These are phyloP conservation scores for Elachura formosa DNA, from an alignment of 2,113 vertebrate species.

Conservation along the genomic window DNA sequence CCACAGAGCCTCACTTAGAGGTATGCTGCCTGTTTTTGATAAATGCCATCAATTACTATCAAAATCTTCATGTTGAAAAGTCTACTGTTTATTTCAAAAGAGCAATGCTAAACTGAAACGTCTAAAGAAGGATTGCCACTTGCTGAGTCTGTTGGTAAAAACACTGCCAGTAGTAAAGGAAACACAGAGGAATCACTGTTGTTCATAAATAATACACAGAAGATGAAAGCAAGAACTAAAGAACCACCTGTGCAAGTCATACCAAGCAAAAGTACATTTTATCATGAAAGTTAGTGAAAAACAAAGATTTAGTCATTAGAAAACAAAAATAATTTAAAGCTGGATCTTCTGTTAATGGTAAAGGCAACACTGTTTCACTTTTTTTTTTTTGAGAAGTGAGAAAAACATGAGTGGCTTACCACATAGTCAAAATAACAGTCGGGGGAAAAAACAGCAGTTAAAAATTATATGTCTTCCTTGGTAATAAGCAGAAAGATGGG, in stretches of 20 bases:
- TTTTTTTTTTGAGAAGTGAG: background rate
- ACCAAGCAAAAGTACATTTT: background rate
- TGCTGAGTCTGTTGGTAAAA: background rate
- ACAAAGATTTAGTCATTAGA: background rate
- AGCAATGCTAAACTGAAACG: background rate
- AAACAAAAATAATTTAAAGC: background rate
- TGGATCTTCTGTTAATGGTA: background rate
- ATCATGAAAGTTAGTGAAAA: background rate
- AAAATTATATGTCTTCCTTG: background rate
- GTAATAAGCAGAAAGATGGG: background rate
- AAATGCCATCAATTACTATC: background rate
- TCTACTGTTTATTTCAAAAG: background rate
- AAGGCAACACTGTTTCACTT: background rate
- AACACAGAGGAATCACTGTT: background rate
- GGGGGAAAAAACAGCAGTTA: background rate
- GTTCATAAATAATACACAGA: background rate
- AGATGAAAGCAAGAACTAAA: background rate
- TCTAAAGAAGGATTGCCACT: background rate
- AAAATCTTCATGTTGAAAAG: background rate
- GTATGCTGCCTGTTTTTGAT: background rate
- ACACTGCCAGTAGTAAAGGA: background rate
- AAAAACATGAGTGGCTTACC: background rate
- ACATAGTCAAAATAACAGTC: background rate
- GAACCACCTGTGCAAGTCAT: background rate
- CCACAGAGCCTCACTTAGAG: background rate